Base-by-base conservation (phyloP, 2,113 vertebrate species). In the Microcebus griseorufus region DNA sequence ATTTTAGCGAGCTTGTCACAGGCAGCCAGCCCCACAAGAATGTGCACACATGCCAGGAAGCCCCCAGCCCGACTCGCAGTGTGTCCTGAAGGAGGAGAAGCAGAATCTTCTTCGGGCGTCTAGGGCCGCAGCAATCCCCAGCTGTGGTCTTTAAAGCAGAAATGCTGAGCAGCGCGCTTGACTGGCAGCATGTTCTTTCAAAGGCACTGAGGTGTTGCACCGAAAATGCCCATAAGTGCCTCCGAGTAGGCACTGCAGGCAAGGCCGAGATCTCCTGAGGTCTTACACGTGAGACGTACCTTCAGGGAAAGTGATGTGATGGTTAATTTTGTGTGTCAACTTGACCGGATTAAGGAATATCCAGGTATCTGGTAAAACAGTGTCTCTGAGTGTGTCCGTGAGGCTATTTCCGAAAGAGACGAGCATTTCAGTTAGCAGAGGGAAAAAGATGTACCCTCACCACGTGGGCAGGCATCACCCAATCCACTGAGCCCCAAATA, bases 1-100 rank as follows among this genome's bases (percentile, higher is more conserved):
- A 13, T 48, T 85, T 65, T 25, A 45, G n/a, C 65, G 64, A 48
- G 37, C 62, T 86, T 79, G 72, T 78, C 48, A 80, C 78, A 86
- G 14, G 17, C 12, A 32, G 18, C 34, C n/a, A 93, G 65, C 75
- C 60, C 34, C 58, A 42, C 6, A 17, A 88, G 34, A 84, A 82
- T 12, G 10, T 22, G 48, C 20, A 20, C 42, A 45, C 14, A 39
- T 3, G 69, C 1, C 16, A 53, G 20, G 75, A 29, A 93, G 39
- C 67, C 16, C 12, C 4, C 25, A 58, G 17, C 25, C 39, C 8
- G 10, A n/a, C n/a, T 73, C 70, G n/a, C 29, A 9, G 10, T 55
- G 76, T 78, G 53, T 69, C 89, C 76, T 80, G 1, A 25, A 64
- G 64, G 20, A 11, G 4, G 37, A 32, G 34, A 69, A 48, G 37